A percentile compares a stretch with the other conserved stretches of the same genome.
These are phyloP conservation scores for Brenthis ino DNA, from an alignment of 2,888 invertebrate genomes.

Conservation along the genomic window DNA sequence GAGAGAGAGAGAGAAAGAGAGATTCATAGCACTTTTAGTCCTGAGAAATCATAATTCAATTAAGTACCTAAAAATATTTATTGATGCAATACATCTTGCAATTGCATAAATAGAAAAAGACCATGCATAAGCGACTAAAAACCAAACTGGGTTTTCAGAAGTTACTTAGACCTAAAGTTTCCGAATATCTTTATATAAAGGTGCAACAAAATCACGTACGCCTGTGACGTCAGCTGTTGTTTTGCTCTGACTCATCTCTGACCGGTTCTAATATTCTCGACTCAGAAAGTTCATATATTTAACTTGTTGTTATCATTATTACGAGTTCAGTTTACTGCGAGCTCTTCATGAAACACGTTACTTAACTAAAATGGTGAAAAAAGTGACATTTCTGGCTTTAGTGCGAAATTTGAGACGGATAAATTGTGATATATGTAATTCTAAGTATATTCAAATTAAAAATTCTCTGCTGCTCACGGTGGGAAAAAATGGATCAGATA, in stretches of 20 bases:
- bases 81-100: too few species aligned
- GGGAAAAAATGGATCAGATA: constrained; percentile 42
- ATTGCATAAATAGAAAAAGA: too few species aligned
- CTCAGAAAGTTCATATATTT: constrained; percentile 48
- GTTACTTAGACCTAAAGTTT: constrained; percentile 6
- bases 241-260: constrained; percentile 49
- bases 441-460: constrained; percentile 44
- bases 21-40: too few species aligned
- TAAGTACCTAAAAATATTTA: too few species aligned
- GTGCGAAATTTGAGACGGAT: constrained; percentile 36
- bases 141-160: not conserved
- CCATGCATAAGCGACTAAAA: not conserved
- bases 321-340: constrained; percentile 51
- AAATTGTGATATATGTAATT: constrained; percentile 48
- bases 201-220: constrained; percentile 35
- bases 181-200: not conserved
- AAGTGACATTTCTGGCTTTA: constrained; percentile 35
- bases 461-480: constrained; percentile 24
- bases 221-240: constrained; percentile 44
- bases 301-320: constrained; percentile 50
- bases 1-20: too few species aligned
- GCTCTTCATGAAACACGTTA: constrained; percentile 46
- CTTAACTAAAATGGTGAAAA: constrained; percentile 40
- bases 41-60: too few species aligned
- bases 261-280: constrained; percentile 51